Evolutionary conservation across 2,888 invertebrate genomes (phyloP).

Genomic region (Cryptus viduatorius): DNA sequence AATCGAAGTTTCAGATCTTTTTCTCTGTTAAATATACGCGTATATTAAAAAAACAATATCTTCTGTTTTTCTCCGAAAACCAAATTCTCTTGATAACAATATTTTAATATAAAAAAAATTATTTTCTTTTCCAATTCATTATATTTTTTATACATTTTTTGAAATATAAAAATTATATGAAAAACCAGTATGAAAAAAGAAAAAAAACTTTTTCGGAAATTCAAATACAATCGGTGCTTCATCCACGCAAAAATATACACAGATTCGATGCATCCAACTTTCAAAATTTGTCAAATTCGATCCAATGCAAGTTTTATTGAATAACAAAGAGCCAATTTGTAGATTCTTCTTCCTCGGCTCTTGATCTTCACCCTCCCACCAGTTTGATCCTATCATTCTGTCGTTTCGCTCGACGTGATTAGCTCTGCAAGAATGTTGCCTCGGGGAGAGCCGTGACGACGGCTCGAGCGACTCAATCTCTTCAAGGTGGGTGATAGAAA

Average conservation of each 20-base stretch:
- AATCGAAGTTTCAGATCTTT: too few species aligned
- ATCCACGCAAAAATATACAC: background rate
- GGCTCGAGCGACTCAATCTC: background rate
- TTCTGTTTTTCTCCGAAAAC: too few species aligned
- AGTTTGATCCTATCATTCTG: background rate
- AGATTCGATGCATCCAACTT: background rate
- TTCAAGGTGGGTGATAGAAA: background rate
- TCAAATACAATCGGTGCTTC: background rate
- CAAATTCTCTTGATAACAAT: too few species aligned
- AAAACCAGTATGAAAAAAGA: too few species aligned
- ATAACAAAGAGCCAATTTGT: background rate
- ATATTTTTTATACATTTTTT: too few species aligned
- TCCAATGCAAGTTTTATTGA: background rate
- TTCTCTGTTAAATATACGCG: too few species aligned
- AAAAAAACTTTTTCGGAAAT: background rate
- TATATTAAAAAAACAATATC: too few species aligned
- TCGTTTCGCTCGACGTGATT: constrained; percentile 24
- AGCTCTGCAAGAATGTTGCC: constrained; percentile 19
- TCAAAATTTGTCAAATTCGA: background rate
- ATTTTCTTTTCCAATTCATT: too few species aligned
- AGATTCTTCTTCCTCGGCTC: background rate
- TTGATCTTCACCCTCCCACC: constrained; percentile 15
- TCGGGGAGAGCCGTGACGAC: background rate
- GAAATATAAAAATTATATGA: too few species aligned
- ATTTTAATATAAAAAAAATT: too few species aligned